Evolutionary conservation across 2,888 invertebrate genomes (phyloP).

Genomic region (Eilema caniola): DNA sequence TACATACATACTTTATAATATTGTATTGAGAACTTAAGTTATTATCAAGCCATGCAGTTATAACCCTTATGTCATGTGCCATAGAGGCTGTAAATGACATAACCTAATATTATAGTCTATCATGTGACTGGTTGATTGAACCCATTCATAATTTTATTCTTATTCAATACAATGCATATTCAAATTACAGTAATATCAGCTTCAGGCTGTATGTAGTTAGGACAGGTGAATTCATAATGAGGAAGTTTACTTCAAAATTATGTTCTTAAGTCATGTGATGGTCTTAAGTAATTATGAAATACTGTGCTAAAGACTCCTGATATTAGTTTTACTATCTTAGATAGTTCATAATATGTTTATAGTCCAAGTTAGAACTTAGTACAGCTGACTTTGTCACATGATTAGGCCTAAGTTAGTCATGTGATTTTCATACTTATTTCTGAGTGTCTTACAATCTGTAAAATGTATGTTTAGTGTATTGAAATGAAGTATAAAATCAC

Average conservation of each 20-base stretch:
- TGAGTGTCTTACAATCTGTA: neutral
- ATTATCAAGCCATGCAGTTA: neutral
- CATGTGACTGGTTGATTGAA: conserved; percentile 41
- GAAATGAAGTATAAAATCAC: neutral
- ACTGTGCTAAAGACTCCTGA: neutral
- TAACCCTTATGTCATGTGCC: conserved; percentile 10
- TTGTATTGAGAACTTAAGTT: neutral
- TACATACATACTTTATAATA: neutral
- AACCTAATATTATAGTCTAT: conserved; percentile 10
- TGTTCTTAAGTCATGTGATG: neutral
- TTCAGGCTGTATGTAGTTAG: neutral
- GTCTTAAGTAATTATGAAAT: neutral
- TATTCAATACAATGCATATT: neutral
- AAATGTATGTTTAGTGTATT: neutral
- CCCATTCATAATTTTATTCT: conserved; percentile 9
- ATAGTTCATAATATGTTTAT: neutral
- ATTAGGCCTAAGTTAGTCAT: conserved; percentile 64
- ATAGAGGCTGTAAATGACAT: conserved; percentile 14
- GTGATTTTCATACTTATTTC: conserved; percentile 58
- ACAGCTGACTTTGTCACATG: conserved; percentile 72
- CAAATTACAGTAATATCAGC: neutral
- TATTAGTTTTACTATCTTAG: neutral
- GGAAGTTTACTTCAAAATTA: neutral
- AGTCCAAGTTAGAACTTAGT: conserved; percentile 16
- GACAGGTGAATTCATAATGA: neutral